Conservation (phyloP, 92 coral and sea anemone species). For the Umimayanthus kanabou region DNA sequence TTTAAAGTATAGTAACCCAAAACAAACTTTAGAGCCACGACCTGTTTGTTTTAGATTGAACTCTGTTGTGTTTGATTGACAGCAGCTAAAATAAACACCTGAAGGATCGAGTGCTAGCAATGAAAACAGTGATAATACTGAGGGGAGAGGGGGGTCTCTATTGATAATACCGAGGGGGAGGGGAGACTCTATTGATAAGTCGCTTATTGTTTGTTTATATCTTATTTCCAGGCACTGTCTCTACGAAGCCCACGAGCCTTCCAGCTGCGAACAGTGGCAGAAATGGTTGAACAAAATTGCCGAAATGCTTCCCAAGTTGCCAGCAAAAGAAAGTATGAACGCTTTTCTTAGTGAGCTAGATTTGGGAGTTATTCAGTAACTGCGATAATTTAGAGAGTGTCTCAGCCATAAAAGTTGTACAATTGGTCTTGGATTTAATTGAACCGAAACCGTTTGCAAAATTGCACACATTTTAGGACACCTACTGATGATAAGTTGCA, state of each 20-base stretch:
- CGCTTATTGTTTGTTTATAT: background rate
- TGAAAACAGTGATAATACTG: too few species aligned
- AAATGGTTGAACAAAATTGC: slow-evolving; percentile 87
- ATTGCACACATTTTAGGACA: too few species aligned
- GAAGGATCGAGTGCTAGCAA: too few species aligned
- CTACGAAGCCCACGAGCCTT: slow-evolving; percentile 89
- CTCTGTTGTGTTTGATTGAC: background rate
- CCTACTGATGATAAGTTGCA: too few species aligned
- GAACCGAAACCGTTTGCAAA: too few species aligned
- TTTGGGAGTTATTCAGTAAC: background rate
- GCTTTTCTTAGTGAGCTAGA: background rate
- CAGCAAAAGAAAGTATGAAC: slow-evolving; percentile 62
- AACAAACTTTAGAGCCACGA: too few species aligned
- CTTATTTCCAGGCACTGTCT: slow-evolving; percentile 77
- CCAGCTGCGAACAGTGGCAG: slow-evolving; percentile 89
- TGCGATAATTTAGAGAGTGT: background rate
- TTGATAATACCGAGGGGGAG: background rate
- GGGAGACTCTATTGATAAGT: background rate
- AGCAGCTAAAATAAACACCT: too few species aligned
- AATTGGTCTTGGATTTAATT: too few species aligned
- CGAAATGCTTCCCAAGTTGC: slow-evolving; percentile 93
- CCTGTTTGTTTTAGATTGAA: too few species aligned
- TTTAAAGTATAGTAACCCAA: background rate
- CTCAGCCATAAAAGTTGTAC: too few species aligned
- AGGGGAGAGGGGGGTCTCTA: background rate